These are phyloP conservation scores for Mesochorus sp. DNA, from an alignment of 2,888 invertebrate species.

Conservation along the genomic window DNA sequence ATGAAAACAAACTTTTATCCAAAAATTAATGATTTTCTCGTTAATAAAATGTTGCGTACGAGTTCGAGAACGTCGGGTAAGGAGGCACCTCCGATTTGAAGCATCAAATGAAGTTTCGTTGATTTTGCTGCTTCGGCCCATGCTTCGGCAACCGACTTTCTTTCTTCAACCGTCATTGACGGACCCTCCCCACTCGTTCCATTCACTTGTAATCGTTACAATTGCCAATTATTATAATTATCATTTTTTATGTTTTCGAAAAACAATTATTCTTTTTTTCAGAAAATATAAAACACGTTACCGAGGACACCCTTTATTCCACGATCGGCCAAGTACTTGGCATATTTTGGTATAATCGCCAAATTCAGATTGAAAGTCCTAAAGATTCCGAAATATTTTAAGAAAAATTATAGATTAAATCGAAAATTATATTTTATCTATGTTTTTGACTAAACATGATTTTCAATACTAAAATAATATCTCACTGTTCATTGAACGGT, in stretches of 20 bases:
- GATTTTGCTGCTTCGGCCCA: constrained; percentile 85
- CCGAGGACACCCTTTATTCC: constrained; percentile 88
- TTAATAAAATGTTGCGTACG: constrained; percentile 80
- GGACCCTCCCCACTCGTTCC: constrained; percentile 92
- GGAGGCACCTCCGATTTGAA: constrained; percentile 89
- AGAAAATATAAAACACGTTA: constrained; percentile 76
- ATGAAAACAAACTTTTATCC: neutral
- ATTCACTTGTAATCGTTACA: constrained; percentile 84
- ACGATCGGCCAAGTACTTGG: constrained; percentile 85
- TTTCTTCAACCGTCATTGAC: constrained; percentile 86
- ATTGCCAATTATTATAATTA: neutral
- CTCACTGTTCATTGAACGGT: constrained; percentile 85
- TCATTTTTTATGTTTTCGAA: constrained; percentile 27
- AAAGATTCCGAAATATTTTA: neutral
- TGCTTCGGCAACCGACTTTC: constrained; percentile 86
- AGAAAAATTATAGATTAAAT: neutral
- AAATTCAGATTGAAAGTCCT: constrained; percentile 70
- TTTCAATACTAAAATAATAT: constrained; percentile 17
- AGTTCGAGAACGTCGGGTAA: constrained; percentile 87
- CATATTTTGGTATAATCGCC: constrained; percentile 85
- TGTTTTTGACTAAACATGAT: constrained; percentile 6
- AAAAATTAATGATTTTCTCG: neutral
- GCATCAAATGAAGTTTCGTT: constrained; percentile 86
- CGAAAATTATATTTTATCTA: neutral
- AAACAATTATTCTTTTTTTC: neutral